A percentile compares a stretch with the other conserved stretches of the same genome.
Evolutionary conservation across 2,113 vertebrate species (phyloP).

Genomic region (Microcebus tavaratra): DNA sequence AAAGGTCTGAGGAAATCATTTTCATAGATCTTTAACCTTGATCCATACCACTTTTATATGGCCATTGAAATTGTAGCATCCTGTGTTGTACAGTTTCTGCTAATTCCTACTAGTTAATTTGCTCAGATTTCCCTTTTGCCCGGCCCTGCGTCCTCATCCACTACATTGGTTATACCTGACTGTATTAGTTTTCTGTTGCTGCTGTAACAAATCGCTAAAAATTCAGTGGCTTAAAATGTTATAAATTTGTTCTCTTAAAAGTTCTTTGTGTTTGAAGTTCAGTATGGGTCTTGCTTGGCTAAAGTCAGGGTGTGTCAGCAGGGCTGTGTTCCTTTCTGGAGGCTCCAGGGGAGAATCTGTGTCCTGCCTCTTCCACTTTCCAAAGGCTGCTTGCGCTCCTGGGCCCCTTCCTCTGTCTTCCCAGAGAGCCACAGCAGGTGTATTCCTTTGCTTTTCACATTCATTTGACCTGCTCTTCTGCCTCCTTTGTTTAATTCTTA

Average conservation of each 20-base stretch:
- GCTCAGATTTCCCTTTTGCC: not conserved
- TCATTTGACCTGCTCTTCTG: not conserved
- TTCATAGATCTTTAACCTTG: not conserved
- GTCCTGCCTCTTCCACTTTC: not conserved
- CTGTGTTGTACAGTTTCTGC: not conserved
- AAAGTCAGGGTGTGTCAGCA: not conserved
- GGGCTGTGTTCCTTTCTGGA: not conserved
- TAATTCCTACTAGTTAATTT: not conserved
- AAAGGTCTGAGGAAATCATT: not conserved
- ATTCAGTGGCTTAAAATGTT: not conserved
- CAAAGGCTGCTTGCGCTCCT: not conserved
- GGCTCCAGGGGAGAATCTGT: not conserved
- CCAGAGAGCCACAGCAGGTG: not conserved
- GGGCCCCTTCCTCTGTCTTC: not conserved
- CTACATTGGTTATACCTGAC: not conserved
- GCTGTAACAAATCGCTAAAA: not conserved
- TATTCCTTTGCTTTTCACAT: not conserved
- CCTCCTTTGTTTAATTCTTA: not conserved
- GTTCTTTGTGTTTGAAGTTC: not conserved
- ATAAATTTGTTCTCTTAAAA: not conserved
- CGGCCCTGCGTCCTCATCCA: fast-evolving
- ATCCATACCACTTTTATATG: not conserved
- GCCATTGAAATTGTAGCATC: fast-evolving
- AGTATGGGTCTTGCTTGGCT: not conserved
- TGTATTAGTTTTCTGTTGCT: not conserved